Evolutionary conservation across 2,797 vertebrate genomes (phyloP), one percentile per base, ranked within the genome.

Genomic region (Argyrosomus regius): DNA sequence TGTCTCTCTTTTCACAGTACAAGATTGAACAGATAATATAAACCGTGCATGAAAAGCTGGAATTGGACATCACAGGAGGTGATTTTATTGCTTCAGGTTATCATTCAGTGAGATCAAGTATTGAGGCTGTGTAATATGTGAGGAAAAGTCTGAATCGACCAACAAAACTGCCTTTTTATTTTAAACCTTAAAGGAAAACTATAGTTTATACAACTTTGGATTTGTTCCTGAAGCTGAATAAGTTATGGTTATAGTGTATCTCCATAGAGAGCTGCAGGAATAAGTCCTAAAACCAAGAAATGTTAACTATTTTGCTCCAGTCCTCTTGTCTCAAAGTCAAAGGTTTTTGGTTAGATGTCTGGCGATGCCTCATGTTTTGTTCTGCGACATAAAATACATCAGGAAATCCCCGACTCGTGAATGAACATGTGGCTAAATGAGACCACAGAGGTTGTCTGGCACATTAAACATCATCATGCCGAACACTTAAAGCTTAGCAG

Each of bases 21-120:
- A 70, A 70, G 68, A 77, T 77, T 46, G 18, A 74, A 70, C 63
- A 16, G 76, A 77, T 80, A 70, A 69, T 46, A 14, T 6, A 53
- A 59, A 62, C 26, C 14, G 43, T 52, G 69, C 8, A 9, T 60
- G 24, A 63, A 59, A 59, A 72, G 14, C 35, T 49, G 20, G 11
- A 67, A 72, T 43, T 61, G 39, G 43, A 66, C 66, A 60, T 63
- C 16, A 58, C 2, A 46, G 22, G 18, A 52, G 0, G 8, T 46
- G 18, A 26, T 48, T 61, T 35, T 13, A 49, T 50, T 5, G 6
- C 64, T 50, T 58, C 18, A 26, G 20, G 60, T 79, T 31, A 50
- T 56, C 8, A 11, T n/a, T 12, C 7, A 53, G 39, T 58, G 8
- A 46, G 1, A 31, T 64, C 75, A 64, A 31, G n/a, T 52, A 0